A percentile compares a stretch with the other conserved stretches of the same genome.
These are phyloP conservation scores for Lacerta bilineata DNA, from an alignment of 2,797 vertebrate genomes.

Conservation along the genomic window DNA sequence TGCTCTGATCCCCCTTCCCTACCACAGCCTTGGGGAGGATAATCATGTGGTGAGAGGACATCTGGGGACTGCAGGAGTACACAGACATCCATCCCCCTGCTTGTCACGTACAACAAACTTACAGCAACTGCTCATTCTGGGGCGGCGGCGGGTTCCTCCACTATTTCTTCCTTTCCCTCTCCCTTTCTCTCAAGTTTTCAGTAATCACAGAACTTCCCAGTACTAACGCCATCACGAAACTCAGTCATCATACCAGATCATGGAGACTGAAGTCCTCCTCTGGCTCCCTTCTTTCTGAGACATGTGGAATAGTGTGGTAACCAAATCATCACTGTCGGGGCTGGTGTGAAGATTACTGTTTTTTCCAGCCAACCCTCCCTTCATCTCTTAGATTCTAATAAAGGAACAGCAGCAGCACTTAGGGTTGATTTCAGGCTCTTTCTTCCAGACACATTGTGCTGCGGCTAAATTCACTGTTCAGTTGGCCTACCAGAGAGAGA, in stretches of 20 bases:
- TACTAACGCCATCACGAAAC: background rate
- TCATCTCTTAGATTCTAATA: background rate
- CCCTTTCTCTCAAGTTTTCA: background rate
- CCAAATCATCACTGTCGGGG: background rate
- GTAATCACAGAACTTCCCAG: background rate
- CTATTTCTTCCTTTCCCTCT: background rate
- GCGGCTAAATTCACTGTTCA: background rate
- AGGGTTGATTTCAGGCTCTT: background rate
- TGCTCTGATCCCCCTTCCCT: constrained; percentile 7
- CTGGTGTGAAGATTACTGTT: background rate
- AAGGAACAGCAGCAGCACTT: background rate
- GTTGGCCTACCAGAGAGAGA: background rate
- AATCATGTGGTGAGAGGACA: constrained; percentile 28
- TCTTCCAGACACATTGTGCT: background rate
- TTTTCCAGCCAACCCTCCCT: background rate
- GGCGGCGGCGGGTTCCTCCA: background rate
- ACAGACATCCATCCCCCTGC: background rate
- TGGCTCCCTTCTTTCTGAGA: background rate
- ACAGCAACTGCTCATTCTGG: background rate
- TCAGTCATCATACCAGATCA: background rate
- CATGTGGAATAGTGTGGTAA: too few relatives aligned
- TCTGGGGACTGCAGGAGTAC: background rate
- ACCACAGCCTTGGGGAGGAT: constrained; percentile 11
- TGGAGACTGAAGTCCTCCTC: background rate
- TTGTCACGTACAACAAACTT: background rate